Percentiles rank a stretch among this genome's conserved stretches.
Conservation (phyloP, 2,888 invertebrate genomes). For the Metacarcinus magister region DNA sequence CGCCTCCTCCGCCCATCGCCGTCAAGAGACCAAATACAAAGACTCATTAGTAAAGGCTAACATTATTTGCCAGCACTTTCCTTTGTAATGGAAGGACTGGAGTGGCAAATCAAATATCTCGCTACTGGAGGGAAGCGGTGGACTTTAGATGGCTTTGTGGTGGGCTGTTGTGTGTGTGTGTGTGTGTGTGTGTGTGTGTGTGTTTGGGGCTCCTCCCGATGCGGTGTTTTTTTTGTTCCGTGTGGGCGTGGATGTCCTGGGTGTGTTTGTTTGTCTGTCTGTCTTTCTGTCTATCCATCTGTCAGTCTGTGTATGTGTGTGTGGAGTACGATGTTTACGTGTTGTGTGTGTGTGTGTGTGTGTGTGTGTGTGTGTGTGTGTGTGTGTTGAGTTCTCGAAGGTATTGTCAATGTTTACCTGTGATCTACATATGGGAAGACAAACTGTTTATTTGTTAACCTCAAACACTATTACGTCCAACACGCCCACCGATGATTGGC, state of each 20-base stretch:
- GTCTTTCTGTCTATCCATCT: background rate
- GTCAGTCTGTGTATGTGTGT: background rate
- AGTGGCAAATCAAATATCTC: constrained; percentile 63
- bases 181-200: background rate
- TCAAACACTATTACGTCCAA: background rate
- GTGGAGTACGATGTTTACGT: background rate
- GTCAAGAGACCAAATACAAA: constrained; percentile 59
- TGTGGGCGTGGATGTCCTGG: constrained; percentile 7
- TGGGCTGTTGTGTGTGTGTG: background rate
- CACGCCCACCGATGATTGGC: background rate
- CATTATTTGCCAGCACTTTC: constrained; percentile 69
- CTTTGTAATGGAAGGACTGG: constrained; percentile 62
- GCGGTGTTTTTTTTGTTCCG: background rate
- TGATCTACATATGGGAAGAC: background rate
- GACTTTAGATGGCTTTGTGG: background rate
- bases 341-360: constrained; percentile 27
- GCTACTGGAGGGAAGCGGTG: constrained; percentile 23
- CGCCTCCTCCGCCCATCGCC: constrained; percentile 10
- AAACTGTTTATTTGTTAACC: constrained; percentile 26
- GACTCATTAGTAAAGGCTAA: constrained; percentile 69
- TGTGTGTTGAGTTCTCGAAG: constrained; percentile 18
- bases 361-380: constrained; percentile 40
- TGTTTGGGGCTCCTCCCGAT: background rate
- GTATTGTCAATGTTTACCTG: constrained; percentile 1
- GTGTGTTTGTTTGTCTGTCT: constrained; percentile 1